Base-by-base conservation (phyloP, 2,888 invertebrate species). In the Encarsia formosa region DNA sequence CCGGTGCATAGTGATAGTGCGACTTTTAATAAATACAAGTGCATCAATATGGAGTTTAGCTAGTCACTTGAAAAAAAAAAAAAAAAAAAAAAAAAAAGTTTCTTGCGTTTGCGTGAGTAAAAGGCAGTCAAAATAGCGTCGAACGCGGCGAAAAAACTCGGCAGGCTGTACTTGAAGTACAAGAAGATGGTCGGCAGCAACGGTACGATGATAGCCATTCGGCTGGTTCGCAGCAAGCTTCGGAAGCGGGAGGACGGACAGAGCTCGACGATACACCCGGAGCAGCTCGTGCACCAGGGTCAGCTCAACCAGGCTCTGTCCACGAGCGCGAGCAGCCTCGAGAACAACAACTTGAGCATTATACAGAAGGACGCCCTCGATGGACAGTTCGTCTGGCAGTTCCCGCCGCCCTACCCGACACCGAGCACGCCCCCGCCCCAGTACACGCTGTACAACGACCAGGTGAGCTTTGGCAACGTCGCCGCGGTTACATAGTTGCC, bases 211-310 rank as follows among this genome's bases (percentile, higher is more conserved):
- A 86, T 87, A 78, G 88, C 89, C 76, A 87, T 90, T 76, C 89
- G 89, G 79, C 86, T 90, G 85, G 89, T 90, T 78, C 88, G 88
- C 84, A 90, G 88, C 78, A 90, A 90, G 81, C 82, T 90, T 78
- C 82, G 88, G 71, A 90, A 90, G 78, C 83, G 89, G 65, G 89
- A 90, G 77, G 89, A 88, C 73, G 83, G 84, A 75, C 81, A 83
- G 61, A 39, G 47, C 4, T 83, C 84, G 68, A 81, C 82, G 67
- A 83, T 83, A 63, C 86, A 84, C 67, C 84, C 86, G 54, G 81
- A 84, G 62, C 57, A 57, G 38, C 48, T 50, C 37, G 46, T 34
- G 16, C 20, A 47, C 26, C 59, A 59, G 56, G 59, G 59, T 32
- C 42, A 61, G n/a, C 37, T 43, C 22, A 56, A 56, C 9, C 53